Evolutionary conservation across 92 coral and sea anemone species (phyloP).

Genomic region (Epizoanthus illoricatus): DNA sequence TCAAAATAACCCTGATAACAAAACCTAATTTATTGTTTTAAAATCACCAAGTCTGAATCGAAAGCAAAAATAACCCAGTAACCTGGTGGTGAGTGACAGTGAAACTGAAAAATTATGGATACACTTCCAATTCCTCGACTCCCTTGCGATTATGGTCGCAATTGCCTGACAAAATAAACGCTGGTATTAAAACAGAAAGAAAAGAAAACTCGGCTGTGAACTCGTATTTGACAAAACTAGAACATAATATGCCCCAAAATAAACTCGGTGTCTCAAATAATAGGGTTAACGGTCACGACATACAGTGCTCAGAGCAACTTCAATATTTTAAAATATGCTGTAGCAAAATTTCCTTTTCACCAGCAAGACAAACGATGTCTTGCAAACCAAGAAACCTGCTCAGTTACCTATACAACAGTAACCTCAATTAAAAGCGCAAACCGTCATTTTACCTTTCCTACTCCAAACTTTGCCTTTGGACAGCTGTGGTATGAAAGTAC

Average conservation of each 20-base stretch:
- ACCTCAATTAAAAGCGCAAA: background rate
- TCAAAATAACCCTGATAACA: no score
- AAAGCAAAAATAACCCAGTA: no score
- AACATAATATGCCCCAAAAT: background rate
- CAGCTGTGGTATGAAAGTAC: conserved; percentile 14
- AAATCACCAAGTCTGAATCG: no score
- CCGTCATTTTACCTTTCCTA: conserved; percentile 16
- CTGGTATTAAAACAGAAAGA: no score
- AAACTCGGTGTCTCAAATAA: conserved; percentile 2
- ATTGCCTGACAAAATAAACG: no score
- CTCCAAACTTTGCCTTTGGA: conserved; percentile 13
- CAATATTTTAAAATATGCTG: background rate
- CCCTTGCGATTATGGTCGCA: no score
- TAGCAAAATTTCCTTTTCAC: background rate
- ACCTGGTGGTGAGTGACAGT: no score
- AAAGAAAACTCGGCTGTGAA: no score
- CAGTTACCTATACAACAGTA: background rate
- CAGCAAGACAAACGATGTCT: background rate
- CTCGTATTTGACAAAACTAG: no score
- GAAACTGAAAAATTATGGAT: no score
- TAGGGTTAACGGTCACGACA: conserved; percentile 19
- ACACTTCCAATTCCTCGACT: no score
- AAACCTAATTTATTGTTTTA: no score
- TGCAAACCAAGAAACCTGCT: background rate
- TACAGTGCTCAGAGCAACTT: background rate